Base-by-base conservation (phyloP, 2,113 vertebrate species). In the Phaethon lepturus region DNA sequence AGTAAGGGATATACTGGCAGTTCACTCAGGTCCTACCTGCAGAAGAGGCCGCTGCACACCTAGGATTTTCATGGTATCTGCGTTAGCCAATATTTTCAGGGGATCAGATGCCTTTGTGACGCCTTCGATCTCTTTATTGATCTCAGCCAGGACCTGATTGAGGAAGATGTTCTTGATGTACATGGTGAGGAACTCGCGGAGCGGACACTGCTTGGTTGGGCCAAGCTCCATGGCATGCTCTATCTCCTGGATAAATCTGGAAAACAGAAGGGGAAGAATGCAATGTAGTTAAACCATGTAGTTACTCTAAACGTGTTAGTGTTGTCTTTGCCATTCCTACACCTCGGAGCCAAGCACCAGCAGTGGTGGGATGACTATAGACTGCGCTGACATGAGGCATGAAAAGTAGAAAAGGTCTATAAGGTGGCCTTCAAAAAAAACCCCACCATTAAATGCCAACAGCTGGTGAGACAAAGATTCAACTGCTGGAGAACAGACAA, bases 151-250 rank as follows among this genome's bases (percentile, higher is more conserved):
- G 84, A 99, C 99, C 95, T 99, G 99, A 94, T 96, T 99, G 88
- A 99, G 99, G 97, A 99, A 99, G 96, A 99, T 99, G 96, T 99
- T 99, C 75, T 99, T 99, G 98, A 99, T 99, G 98, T 99, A 99
- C 95, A 99, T 92, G 23, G 99, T 99, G 96, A 99, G 99, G 97
- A 99, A 99, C 69, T 99, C 99, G 8, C 99, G 97, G 35, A 99
- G 99, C 0, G 99, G 99, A 87, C 99, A 99, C 97, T 99, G 99
- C 91, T 99, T 99, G 92, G 97, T 97, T n/a, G 99, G 99, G 52
- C 98, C 98, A 28, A 99, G 98, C 28, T 99, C 99, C 98, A 99
- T 98, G 95, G 98, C 99, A 2, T 98, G 96, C 96, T 99, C 99
- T 18, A 99, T 99, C 98, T 99, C 99, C 91, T 99, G 99, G 97